Base-by-base conservation (phyloP, 2,797 vertebrate genomes). In the Tangara arthus region DNA sequence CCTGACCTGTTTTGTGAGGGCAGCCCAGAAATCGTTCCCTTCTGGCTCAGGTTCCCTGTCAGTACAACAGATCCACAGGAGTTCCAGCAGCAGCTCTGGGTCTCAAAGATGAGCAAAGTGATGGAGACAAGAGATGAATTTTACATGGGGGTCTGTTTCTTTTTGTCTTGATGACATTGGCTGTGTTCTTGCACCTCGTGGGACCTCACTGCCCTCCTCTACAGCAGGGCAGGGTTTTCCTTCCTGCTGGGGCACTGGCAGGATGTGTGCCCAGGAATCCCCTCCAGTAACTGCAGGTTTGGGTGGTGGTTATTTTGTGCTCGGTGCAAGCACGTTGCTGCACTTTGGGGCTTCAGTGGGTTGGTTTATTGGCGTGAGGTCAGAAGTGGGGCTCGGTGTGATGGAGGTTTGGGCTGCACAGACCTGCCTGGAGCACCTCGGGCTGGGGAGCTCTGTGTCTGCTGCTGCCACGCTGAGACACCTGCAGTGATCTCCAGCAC, bases 131-230 rank as follows among this genome's bases (percentile, higher is more conserved):
- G 59, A 81, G 30, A 9, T 8, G 2, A 85, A 42, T 77, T 50
- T 80, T 24, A 20, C 5, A 1, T 11, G 0, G 0, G 4, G 6
- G 5, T 77, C 30, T 1, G 0, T 63, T 78, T 66, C 15, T 44
- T 63, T 65, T 34, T 53, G 6, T 41, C 46, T 34, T 0, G 7
- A 9, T 81, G 81, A 28, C 39, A 9, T 8, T 47, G 78, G 24
- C 26, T 17, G 3, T 16, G 23, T 57, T 15, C 42, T 80, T 49
- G 49, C n/a, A 7, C 15, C n/a, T 30, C 0, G 0, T 32, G 55
- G 34, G 3, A 28, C 53, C 61, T 78, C 8, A 1, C 17, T 59
- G 52, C 53, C 20, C 30, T 49, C 47, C 32, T 50, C 34, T 39
- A 12, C 27, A 63, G 12, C 41, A 69, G 30, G 27, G 30, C 65